Percentiles rank a stretch among this genome's conserved stretches.
Evolutionary conservation across 2,113 vertebrate genomes (phyloP).

Genomic region (Tringa solitaria): DNA sequence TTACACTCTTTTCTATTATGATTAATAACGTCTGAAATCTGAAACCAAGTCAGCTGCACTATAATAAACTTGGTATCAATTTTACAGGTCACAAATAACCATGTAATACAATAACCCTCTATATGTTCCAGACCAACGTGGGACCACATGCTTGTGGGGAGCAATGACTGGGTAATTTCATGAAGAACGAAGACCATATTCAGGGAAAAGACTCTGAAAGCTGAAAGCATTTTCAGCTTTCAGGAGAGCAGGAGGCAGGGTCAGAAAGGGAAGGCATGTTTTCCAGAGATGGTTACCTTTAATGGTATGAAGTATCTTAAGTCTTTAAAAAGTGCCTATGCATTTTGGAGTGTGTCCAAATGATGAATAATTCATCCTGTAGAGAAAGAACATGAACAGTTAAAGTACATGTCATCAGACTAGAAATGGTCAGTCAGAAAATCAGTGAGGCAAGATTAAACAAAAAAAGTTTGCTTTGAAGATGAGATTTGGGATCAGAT

Average conservation of each 20-base stretch:
- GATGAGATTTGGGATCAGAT: neutral
- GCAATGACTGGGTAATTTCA: conserved; percentile 43
- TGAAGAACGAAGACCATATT: conserved; percentile 22
- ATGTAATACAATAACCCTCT: conserved; percentile 69
- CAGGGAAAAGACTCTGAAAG: neutral
- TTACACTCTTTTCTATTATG: conserved; percentile 49
- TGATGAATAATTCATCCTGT: conserved; percentile 14
- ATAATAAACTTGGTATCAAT: conserved; percentile 70
- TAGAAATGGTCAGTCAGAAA: neutral
- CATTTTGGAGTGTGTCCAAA: neutral
- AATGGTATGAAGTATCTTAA: neutral
- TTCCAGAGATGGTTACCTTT: neutral
- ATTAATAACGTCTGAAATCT: conserved; percentile 66
- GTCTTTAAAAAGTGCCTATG: neutral
- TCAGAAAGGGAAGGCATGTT: neutral
- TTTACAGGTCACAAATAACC: conserved; percentile 71
- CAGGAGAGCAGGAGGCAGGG: neutral
- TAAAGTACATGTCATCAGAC: neutral
- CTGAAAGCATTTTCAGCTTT: neutral
- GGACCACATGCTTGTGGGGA: conserved; percentile 27
- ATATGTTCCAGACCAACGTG: conserved; percentile 27
- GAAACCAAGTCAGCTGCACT: conserved; percentile 66
- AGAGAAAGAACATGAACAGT: neutral
- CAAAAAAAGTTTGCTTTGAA: neutral
- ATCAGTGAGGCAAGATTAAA: neutral